phyloP scores from a whole-genome alignment of 2,113 vertebrate genomes.

The Stomatorhinus ivindoensis region DNA sequence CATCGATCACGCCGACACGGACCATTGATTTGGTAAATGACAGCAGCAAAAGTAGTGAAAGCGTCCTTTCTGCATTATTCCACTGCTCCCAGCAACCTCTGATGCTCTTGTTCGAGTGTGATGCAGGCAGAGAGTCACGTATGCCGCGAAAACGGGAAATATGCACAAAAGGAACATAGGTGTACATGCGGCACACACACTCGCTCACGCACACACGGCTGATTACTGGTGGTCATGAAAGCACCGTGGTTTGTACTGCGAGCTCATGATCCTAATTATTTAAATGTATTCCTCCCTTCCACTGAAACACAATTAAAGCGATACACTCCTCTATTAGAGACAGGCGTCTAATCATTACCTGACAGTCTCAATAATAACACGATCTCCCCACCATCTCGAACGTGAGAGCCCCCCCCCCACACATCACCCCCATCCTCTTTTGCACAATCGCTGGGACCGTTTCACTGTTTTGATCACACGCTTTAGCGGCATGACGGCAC shows the following conservation, averaged over 20 bases:
- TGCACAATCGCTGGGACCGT: background rate
- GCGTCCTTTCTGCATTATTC: constrained; percentile 34
- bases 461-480: constrained; percentile 26
- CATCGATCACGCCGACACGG: constrained; percentile 67
- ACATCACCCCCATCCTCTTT: background rate
- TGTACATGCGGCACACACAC: constrained; percentile 27
- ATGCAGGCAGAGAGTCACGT: background rate
- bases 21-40: constrained; percentile 77
- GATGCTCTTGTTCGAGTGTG: background rate
- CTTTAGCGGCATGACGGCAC: constrained; percentile 26
- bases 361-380: constrained; percentile 49
- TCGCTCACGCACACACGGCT: background rate
- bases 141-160: background rate
- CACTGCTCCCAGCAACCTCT: background rate
- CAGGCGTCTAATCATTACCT: constrained; percentile 56
- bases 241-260: constrained; percentile 29
- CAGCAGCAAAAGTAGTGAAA: constrained; percentile 65
- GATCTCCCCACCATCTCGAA: constrained; percentile 35
- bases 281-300: constrained; percentile 58
- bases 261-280: constrained; percentile 50
- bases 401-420: background rate
- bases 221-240: background rate
- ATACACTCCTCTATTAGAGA: constrained; percentile 55
- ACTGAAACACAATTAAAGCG: constrained; percentile 55
- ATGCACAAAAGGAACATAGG: constrained; percentile 9